Conservation (phyloP, 2,888 invertebrate genomes). For the Alviniconcha strummeri region DNA sequence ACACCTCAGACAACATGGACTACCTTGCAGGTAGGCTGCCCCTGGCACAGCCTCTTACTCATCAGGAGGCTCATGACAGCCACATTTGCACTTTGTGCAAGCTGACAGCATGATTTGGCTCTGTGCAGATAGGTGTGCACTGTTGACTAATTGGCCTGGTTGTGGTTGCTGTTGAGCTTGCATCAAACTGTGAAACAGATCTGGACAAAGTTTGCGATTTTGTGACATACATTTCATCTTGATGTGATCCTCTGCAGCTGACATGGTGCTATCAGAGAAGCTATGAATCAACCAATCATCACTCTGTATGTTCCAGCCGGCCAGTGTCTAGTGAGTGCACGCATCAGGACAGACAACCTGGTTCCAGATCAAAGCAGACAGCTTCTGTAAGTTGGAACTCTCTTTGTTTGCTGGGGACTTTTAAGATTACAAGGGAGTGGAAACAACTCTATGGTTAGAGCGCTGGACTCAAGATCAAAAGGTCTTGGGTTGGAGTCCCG, state of each 20-base stretch:
- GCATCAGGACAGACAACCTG: conserved; percentile 19
- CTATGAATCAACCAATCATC: no score
- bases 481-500: no score
- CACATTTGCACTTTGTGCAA: no score
- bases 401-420: not conserved
- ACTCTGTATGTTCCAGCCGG: conserved; percentile 25
- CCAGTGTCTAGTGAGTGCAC: conserved; percentile 26
- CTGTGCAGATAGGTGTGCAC: no score
- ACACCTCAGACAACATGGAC: not conserved
- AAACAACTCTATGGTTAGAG: no score
- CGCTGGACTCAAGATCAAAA: no score
- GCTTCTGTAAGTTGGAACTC: conserved; percentile 25
- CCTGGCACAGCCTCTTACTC: no score
- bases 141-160: not conserved
- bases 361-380: conserved; percentile 32
- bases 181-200: not conserved
- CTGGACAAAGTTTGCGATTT: not conserved
- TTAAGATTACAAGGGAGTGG: not conserved
- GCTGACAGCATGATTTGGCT: no score
- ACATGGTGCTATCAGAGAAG: not conserved
- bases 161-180: not conserved
- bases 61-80: no score
- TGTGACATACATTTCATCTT: not conserved
- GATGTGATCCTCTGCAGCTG: not conserved
- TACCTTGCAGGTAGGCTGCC: conserved; percentile 26